These are phyloP conservation scores for Cephus sareptanus DNA, from an alignment of 2,888 invertebrate species.

Conservation along the genomic window DNA sequence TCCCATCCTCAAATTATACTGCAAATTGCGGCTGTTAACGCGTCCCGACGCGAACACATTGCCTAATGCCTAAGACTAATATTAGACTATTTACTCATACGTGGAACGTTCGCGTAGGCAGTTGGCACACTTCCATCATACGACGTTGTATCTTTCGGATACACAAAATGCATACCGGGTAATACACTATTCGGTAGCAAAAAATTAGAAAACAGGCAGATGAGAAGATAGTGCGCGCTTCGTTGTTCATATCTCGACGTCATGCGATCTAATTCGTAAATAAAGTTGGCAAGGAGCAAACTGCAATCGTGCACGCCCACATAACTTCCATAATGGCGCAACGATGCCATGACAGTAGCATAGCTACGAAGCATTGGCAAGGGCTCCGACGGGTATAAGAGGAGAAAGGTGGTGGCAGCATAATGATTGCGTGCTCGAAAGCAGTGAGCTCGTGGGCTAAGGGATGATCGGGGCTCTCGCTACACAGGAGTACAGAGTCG, in stretches of 20 bases:
- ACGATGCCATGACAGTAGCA: conserved; percentile 46
- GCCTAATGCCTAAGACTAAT: no score
- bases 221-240: no score
- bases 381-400: conserved; percentile 2
- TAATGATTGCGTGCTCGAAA: conserved; percentile 60
- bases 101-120: no score
- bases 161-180: no score
- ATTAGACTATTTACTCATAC: no score
- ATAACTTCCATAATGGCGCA: conserved; percentile 63
- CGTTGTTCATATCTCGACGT: not conserved
- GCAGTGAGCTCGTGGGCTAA: conserved; percentile 46
- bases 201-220: no score
- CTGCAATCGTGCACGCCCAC: conserved; percentile 62
- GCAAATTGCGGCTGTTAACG: no score
- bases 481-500: conserved; percentile 13
- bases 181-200: no score
- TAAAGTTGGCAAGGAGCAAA: conserved; percentile 61
- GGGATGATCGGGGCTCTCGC: conserved; percentile 15
- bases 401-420: conserved; percentile 27
- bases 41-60: no score
- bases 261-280: conserved; percentile 59
- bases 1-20: no score
- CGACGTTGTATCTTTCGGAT: no score
- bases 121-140: no score
- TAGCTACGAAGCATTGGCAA: conserved; percentile 1